These are phyloP conservation scores for Hirtodrosophila alboralis DNA, from an alignment of 2,888 invertebrate species.

Conservation along the genomic window DNA sequence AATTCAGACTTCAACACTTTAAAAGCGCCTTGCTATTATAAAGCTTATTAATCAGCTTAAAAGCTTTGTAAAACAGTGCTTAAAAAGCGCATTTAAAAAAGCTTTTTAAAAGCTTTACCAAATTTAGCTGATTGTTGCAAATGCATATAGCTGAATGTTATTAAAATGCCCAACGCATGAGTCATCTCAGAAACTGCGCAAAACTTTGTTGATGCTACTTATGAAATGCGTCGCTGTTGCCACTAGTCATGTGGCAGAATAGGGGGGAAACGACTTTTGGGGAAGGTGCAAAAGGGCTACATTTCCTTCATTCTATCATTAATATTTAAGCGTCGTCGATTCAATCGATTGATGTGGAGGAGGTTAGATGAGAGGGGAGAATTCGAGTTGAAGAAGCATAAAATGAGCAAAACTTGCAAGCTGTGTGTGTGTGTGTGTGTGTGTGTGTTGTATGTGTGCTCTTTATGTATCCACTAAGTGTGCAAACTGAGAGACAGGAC, in stretches of 20 bases:
- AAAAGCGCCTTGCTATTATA: too few species aligned
- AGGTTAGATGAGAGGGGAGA: constrained; percentile 2
- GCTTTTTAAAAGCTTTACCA: constrained; percentile 11
- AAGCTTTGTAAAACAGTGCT: too few species aligned
- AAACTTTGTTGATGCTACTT: constrained; percentile 59
- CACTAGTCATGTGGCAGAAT: neutral
- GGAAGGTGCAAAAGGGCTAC: too few species aligned
- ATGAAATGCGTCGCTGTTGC: constrained; percentile 43
- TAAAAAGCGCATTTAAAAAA: too few species aligned
- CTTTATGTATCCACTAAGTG: too few species aligned
- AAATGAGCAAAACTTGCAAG: constrained; percentile 56
- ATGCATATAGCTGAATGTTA: neutral
- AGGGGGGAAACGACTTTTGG: too few species aligned
- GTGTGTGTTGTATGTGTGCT: constrained; percentile 12
- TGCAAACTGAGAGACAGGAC: constrained; percentile 44
- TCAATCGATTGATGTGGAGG: constrained; percentile 64
- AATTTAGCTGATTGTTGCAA: too few species aligned
- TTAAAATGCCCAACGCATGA: constrained; percentile 27
- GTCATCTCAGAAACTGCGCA: constrained; percentile 49
- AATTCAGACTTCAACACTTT: too few species aligned
- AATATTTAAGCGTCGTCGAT: constrained; percentile 76
- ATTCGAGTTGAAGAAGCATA: constrained; percentile 35
- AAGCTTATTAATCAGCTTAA: too few species aligned
- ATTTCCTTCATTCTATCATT: constrained; percentile 61
- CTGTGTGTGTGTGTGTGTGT: constrained; percentile 5